A percentile compares a stretch with the other conserved stretches of the same genome.
Evolutionary conservation across 2,113 vertebrate species (phyloP).

Genomic region (Dicentrarchus labrax): DNA sequence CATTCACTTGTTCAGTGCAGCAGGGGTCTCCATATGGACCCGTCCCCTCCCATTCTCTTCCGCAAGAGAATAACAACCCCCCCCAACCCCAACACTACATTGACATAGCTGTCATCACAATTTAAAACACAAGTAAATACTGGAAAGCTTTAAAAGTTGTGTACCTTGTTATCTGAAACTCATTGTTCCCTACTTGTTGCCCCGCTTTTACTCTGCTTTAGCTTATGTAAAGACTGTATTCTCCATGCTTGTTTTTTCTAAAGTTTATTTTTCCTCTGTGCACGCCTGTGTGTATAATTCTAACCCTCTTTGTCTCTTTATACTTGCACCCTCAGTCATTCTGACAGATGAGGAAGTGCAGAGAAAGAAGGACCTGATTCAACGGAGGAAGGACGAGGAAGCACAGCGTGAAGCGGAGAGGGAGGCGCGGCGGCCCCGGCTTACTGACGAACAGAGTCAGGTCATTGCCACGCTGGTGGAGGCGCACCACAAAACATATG

Average conservation of each 20-base stretch:
- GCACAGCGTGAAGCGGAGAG: conserved; percentile 90
- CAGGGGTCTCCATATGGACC: conserved; percentile 77
- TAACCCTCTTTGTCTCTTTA: conserved; percentile 35
- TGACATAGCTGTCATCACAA: conserved; percentile 59
- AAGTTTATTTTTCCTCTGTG: neutral
- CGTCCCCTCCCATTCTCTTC: conserved; percentile 71
- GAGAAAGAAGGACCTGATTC: conserved; percentile 95
- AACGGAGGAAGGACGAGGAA: conserved; percentile 96
- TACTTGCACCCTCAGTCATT: conserved; percentile 87
- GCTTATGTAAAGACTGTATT: neutral
- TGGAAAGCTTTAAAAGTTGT: conserved; percentile 14
- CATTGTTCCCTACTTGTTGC: neutral
- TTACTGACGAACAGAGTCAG: conserved; percentile 91
- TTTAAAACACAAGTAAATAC: conserved; percentile 34
- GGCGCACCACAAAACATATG: conserved; percentile 95
- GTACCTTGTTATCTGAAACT: neutral
- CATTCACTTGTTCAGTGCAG: conserved; percentile 72
- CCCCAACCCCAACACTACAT: conserved; percentile 44
- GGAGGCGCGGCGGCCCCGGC: conserved; percentile 90
- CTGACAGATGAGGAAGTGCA: conserved; percentile 97
- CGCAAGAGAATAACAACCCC: conserved; percentile 74
- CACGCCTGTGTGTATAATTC: neutral
- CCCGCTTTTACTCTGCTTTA: neutral
- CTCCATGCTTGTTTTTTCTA: neutral
- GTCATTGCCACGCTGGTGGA: conserved; percentile 91